Evolutionary conservation across 2,888 invertebrate genomes (phyloP).

Genomic region (Creontiades dilutus): DNA sequence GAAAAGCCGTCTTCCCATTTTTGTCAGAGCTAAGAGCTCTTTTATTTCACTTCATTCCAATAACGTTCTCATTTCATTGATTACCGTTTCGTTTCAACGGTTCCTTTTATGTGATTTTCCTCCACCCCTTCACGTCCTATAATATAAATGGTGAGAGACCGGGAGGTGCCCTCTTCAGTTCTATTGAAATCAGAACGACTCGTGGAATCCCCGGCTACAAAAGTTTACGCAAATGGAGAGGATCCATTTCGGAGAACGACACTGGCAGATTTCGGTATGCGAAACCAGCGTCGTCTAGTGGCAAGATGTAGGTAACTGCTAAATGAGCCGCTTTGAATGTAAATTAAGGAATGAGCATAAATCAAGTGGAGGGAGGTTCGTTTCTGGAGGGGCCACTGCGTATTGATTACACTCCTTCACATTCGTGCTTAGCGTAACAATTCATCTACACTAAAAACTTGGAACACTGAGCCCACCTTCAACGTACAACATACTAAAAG

Average conservation of each 20-base stretch:
- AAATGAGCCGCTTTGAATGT: conserved; percentile 71
- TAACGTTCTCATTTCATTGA: conserved; percentile 34
- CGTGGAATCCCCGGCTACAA: neutral
- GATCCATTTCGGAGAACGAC: conserved; percentile 32
- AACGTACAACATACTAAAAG: neutral
- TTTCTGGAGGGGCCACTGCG: conserved; percentile 43
- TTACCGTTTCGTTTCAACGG: conserved; percentile 5
- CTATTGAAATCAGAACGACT: conserved; percentile 14
- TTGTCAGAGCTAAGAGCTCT: neutral
- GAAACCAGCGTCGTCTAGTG: conserved; percentile 38
- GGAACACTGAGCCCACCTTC: conserved; percentile 45
- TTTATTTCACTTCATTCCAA: conserved; percentile 27
- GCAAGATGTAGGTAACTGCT: conserved; percentile 65
- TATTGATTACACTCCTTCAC: conserved; percentile 63
- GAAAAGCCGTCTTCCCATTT: neutral
- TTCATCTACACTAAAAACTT: conserved; percentile 56
- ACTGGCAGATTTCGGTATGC: conserved; percentile 28
- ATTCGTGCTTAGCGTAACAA: conserved; percentile 56
- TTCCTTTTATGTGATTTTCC: conserved; percentile 19
- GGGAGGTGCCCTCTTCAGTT: neutral
- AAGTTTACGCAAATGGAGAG: conserved; percentile 17
- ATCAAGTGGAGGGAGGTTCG: conserved; percentile 58
- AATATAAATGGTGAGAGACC: conserved; percentile 2
- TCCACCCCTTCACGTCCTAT: neutral
- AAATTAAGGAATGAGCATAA: conserved; percentile 70